These are phyloP conservation scores for Chrysomallon squamiferum DNA, from an alignment of 1,140 invertebrate species.

Conservation along the genomic window DNA sequence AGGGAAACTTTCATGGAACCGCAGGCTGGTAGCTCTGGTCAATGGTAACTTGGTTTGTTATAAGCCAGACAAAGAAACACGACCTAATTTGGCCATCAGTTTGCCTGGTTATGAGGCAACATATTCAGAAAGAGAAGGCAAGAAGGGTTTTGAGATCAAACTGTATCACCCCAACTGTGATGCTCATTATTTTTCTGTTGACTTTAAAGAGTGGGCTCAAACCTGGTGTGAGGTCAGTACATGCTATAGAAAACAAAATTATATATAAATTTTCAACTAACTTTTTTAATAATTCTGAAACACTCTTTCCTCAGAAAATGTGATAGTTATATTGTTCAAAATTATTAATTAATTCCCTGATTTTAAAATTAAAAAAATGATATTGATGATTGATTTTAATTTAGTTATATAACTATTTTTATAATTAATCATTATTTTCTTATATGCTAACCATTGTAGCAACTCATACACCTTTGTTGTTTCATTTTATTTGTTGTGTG, in stretches of 20 bases:
- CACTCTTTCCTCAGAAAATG: neutral
- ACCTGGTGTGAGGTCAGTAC: conserved; percentile 41
- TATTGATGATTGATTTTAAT: too few species aligned
- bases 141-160: conserved; percentile 41
- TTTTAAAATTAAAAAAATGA: too few species aligned
- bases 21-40: conserved; percentile 33
- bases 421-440: too few species aligned
- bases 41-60: conserved; percentile 41
- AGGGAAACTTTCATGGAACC: conserved; percentile 45
- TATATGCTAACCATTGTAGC: too few species aligned
- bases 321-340: neutral
- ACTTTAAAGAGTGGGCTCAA: conserved; percentile 46
- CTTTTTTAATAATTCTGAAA: too few species aligned
- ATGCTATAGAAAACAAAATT: too few species aligned
- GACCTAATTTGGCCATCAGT: conserved; percentile 34
- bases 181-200: conserved; percentile 35
- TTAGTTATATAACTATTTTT: too few species aligned
- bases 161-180: conserved; percentile 34
- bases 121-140: conserved; percentile 25
- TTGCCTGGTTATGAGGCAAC: conserved; percentile 35
- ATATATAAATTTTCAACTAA: too few species aligned
- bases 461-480: too few species aligned
- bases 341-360: conserved; percentile 5
- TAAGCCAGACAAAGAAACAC: conserved; percentile 41
- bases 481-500: too few species aligned